These are phyloP conservation scores for Rhombomys opimus DNA, from an alignment of 2,113 vertebrate species.

Conservation along the genomic window DNA sequence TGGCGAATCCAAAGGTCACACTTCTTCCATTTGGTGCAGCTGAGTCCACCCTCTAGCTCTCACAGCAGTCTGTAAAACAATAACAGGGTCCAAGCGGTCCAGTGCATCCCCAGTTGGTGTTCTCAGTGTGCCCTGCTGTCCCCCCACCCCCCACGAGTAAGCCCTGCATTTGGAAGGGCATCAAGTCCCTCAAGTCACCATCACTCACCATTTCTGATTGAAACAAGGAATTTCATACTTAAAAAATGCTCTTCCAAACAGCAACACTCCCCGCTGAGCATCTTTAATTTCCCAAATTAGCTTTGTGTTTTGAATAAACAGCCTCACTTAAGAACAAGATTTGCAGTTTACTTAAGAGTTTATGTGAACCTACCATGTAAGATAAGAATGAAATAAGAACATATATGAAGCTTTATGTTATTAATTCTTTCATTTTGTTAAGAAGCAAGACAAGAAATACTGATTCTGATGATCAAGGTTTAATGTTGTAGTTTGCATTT, in stretches of 20 bases:
- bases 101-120: background rate
- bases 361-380: background rate
- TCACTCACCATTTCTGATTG: slow-evolving; percentile 33
- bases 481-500: slow-evolving; percentile 46
- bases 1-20: background rate
- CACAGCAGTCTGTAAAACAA: slow-evolving; percentile 63
- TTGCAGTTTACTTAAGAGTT: background rate
- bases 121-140: slow-evolving; percentile 48
- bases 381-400: background rate
- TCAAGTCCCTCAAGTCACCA: slow-evolving; percentile 43
- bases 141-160: slow-evolving; percentile 18
- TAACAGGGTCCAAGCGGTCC: background rate
- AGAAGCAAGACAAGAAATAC: background rate
- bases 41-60: background rate
- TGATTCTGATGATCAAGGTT: background rate
- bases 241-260: background rate
- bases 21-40: background rate
- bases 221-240: background rate
- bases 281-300: background rate
- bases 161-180: slow-evolving; percentile 56
- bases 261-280: background rate
- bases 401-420: background rate
- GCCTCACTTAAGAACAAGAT: background rate
- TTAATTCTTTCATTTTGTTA: background rate
- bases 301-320: background rate